Evolutionary conservation across 2,113 vertebrate genomes (phyloP), one percentile per base, ranked within the genome.

Genomic region (Gadus macrocephalus): DNA sequence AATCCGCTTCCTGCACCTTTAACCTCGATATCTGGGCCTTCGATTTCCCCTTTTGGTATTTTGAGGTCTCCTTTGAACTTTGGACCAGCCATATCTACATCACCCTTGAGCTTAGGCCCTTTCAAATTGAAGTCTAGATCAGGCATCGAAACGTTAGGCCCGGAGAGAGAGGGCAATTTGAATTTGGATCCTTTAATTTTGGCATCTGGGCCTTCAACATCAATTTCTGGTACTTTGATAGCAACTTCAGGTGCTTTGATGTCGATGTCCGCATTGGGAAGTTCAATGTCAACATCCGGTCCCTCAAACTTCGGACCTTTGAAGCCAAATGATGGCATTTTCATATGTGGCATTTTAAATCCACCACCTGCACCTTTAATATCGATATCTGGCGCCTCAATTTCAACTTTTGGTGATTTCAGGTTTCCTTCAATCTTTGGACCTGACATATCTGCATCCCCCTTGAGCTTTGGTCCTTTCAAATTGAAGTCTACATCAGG

Each of bases 121-220:
- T 68, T 68, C 16, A 68, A n/a, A 12, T 68, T 68, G 20, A 68
- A 59, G 11, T 59, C 67, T 12, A 58, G 4, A 14, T 68, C 67
- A 2, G 67, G 67, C 67, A 68, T 59, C 1, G 67, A 68, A 12
- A 68, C 59, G 5, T 68, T 59, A 7, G 67, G 55, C 4, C 53
- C 67, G 35, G 67, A 68, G 0, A 82, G 0, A 69, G 73, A 0
- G 8, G 89, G 89, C 82, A 91, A 85, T 6, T 92, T 89, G 17
- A 91, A 31, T 11, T 91, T 90, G 0, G 90, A 82, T 7, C 86
- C 76, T 49, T 90, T 92, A 28, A 91, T 31, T 56, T 91, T 89
- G 0, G 86, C 3, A 0, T 73, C 76, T 17, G 79, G 79, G 20
- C 75, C 64, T 56, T 73, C 64, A 55, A 83, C 62, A 4, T 64